Conservation (phyloP, 2,113 vertebrate genomes). For the Martes martes region DNA sequence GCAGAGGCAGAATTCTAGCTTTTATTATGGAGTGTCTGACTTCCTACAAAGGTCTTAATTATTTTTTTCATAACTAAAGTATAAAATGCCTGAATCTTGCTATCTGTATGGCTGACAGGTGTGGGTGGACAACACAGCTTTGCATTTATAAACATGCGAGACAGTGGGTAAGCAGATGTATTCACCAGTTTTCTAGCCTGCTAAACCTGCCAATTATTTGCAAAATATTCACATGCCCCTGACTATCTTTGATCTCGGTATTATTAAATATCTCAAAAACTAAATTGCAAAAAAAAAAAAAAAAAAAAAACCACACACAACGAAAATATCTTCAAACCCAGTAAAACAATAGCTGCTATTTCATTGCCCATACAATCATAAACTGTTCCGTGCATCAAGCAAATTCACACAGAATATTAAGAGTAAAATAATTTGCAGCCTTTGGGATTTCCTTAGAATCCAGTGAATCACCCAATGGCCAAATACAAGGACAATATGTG, state of each 20-base stretch:
- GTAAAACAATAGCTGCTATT: neutral
- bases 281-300: neutral
- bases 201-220: neutral
- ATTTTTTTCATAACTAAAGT: neutral
- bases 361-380: neutral
- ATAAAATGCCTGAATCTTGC: neutral
- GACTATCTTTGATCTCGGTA: neutral
- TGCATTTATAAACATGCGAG: neutral
- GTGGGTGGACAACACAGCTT: neutral
- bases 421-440: neutral
- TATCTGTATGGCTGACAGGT: neutral
- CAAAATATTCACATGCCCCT: neutral
- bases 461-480: neutral
- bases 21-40: neutral
- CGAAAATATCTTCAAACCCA: neutral
- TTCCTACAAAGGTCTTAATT: neutral
- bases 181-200: neutral
- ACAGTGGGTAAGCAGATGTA: neutral
- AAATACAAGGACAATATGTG: neutral
- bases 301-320: neutral
- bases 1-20: neutral
- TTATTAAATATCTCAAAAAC: neutral
- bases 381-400: neutral
- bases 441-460: neutral
- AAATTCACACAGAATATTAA: neutral